Percentiles rank a stretch among this genome's conserved stretches.
Evolutionary conservation across 2,888 invertebrate species (phyloP).

Genomic region (Hanleya hanleyi): DNA sequence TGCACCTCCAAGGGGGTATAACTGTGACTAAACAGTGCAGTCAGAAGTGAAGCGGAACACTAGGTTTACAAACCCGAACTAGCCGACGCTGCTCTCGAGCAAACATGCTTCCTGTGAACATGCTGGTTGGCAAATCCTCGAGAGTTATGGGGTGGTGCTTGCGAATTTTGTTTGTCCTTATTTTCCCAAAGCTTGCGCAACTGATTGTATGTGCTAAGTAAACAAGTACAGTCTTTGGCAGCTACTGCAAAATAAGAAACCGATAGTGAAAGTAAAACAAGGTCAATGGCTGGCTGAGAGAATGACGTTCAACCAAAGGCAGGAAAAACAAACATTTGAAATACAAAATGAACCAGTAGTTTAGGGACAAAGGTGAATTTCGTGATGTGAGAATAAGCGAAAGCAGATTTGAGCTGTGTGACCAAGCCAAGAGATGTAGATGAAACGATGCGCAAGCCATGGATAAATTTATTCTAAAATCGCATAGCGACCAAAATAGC

Average conservation of each 20-base stretch:
- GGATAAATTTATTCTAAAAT: too few relatives aligned
- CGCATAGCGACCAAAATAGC: too few relatives aligned
- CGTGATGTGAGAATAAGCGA: too few relatives aligned
- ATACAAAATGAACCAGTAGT: too few relatives aligned
- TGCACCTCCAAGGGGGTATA: too few relatives aligned
- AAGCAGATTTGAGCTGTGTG: too few relatives aligned
- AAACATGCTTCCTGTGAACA: conserved; percentile 33
- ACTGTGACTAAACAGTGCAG: too few relatives aligned
- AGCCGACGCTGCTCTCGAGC: conserved; percentile 35
- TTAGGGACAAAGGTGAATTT: too few relatives aligned
- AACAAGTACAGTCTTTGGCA: conserved; percentile 67
- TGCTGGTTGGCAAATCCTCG: conserved; percentile 13
- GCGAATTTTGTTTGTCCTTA: conserved; percentile 58
- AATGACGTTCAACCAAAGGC: too few relatives aligned
- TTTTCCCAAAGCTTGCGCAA: conserved; percentile 72
- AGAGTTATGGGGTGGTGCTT: neutral
- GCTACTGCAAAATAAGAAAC: conserved; percentile 62
- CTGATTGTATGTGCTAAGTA: conserved; percentile 72
- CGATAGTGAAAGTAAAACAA: neutral
- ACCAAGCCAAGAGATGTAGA: too few relatives aligned
- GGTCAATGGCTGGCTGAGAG: neutral
- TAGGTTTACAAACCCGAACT: conserved; percentile 45
- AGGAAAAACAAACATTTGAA: too few relatives aligned
- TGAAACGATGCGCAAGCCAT: too few relatives aligned
- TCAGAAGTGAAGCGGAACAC: neutral